phyloP scores from a whole-genome alignment of 2,888 invertebrate species.

The Drosophila borealis region DNA sequence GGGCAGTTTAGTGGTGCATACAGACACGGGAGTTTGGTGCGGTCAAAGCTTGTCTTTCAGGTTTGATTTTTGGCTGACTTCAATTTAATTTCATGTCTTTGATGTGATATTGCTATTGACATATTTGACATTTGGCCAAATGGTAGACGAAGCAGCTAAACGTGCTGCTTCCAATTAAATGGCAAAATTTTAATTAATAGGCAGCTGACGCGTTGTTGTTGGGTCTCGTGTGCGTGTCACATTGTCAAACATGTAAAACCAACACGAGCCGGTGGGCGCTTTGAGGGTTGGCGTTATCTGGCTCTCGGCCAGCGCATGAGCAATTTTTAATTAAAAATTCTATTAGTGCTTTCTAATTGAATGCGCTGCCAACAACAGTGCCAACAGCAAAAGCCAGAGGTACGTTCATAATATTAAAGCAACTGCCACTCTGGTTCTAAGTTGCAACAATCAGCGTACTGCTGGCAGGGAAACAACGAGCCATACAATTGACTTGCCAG shows the following conservation, averaged over 20 bases:
- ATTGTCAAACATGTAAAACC: constrained; percentile 61
- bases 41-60: constrained; percentile 1
- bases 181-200: constrained; percentile 77
- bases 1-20: constrained; percentile 18
- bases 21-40: neutral
- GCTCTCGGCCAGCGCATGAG: constrained; percentile 34
- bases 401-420: constrained; percentile 51
- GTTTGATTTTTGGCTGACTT: constrained; percentile 23
- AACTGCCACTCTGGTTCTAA: constrained; percentile 53
- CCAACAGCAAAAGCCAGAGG: constrained; percentile 7
- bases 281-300: constrained; percentile 3
- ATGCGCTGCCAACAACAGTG: constrained; percentile 44
- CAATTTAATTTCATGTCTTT: constrained; percentile 61
- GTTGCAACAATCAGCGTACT: constrained; percentile 29
- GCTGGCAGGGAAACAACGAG: constrained; percentile 2
- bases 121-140: constrained; percentile 71
- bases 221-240: constrained; percentile 64
- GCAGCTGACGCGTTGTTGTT: constrained; percentile 39
- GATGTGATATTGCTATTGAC: constrained; percentile 73
- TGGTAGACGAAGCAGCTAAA: constrained; percentile 17
- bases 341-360: constrained; percentile 78
- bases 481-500: constrained; percentile 3
- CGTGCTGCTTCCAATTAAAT: constrained; percentile 54
- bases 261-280: constrained; percentile 29
- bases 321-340: constrained; percentile 79